A percentile compares a stretch with the other conserved stretches of the same genome.
These are phyloP conservation scores for Drosophila engyochracea DNA, from an alignment of 2,888 invertebrate species.

Conservation along the genomic window DNA sequence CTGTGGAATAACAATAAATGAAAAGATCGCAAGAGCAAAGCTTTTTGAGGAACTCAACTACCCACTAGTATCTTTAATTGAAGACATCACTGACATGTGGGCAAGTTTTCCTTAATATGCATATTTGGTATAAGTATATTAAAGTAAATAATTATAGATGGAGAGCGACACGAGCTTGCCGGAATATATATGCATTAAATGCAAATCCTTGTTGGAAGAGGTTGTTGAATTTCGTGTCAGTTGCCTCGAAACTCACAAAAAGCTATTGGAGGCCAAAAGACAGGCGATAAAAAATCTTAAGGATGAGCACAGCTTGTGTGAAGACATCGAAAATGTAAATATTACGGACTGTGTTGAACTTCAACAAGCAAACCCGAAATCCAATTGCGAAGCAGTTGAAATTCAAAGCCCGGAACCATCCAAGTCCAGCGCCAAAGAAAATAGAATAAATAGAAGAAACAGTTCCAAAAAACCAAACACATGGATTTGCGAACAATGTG, in stretches of 20 bases:
- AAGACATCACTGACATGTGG: slow-evolving; percentile 63
- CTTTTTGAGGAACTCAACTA: slow-evolving; percentile 51
- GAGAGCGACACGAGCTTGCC: slow-evolving; percentile 49
- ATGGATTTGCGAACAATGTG: slow-evolving; percentile 68
- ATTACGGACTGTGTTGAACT: slow-evolving; percentile 1
- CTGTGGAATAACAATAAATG: slow-evolving; percentile 50
- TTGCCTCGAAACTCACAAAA: slow-evolving; percentile 50
- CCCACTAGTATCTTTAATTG: slow-evolving; percentile 46
- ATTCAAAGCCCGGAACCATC: neutral
- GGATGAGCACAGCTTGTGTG: neutral
- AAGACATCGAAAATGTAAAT: neutral
- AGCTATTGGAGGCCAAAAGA: slow-evolving; percentile 33
- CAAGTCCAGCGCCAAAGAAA: neutral
- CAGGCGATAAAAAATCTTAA: neutral
- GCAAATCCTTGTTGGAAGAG: slow-evolving; percentile 42
- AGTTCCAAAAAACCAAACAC: slow-evolving; percentile 29
- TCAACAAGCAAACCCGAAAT: neutral
- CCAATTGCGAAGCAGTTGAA: neutral
- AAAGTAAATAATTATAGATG: slow-evolving; percentile 28
- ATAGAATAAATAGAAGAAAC: neutral
- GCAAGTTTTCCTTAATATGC: slow-evolving; percentile 23
- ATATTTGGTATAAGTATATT: neutral
- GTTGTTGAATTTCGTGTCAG: slow-evolving; percentile 49
- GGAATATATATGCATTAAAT: slow-evolving; percentile 45
- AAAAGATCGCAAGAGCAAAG: slow-evolving; percentile 7